phyloP scores from a whole-genome alignment of 2,888 invertebrate species.

The Drosophila rubida region DNA sequence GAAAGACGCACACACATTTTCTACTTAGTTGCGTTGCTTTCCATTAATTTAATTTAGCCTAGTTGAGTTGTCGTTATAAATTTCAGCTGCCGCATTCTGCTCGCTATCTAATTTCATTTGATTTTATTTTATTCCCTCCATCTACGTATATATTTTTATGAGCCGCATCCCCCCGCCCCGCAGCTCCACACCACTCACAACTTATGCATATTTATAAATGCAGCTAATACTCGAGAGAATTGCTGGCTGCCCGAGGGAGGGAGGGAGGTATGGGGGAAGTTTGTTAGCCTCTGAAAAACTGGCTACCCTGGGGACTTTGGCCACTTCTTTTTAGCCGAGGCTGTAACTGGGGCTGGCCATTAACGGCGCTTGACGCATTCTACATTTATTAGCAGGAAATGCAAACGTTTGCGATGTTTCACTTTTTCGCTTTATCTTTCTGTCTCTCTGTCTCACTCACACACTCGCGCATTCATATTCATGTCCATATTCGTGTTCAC shows the following conservation, averaged over 20 bases:
- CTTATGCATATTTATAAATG: conserved; percentile 73
- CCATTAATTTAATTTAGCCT: conserved; percentile 71
- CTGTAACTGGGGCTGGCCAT: conserved; percentile 37
- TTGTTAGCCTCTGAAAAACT: conserved; percentile 28
- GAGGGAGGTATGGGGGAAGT: conserved; percentile 3
- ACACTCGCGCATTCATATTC: conserved; percentile 47
- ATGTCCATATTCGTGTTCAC: not conserved
- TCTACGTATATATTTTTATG: conserved; percentile 28
- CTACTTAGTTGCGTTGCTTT: conserved; percentile 61
- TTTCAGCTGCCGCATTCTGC: conserved; percentile 18
- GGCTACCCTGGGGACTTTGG: conserved; percentile 18
- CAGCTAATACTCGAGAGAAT: conserved; percentile 45
- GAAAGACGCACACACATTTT: conserved; percentile 62
- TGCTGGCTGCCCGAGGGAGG: not conserved
- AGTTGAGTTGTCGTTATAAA: conserved; percentile 65
- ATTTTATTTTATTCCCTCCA: conserved; percentile 42
- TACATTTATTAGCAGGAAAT: conserved; percentile 73
- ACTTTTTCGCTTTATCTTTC: not conserved
- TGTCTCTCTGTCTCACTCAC: conserved; percentile 57
- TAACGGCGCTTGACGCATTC: conserved; percentile 58
- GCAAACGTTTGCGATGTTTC: conserved; percentile 74
- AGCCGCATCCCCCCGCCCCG: conserved; percentile 31
- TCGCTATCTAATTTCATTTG: conserved; percentile 58
- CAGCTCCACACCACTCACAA: not conserved
- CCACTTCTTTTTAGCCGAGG: conserved; percentile 6